Evolutionary conservation across 1,140 invertebrate genomes (phyloP), one percentile per base, ranked within the genome.

Genomic region (Hylaeus anthracinus): DNA sequence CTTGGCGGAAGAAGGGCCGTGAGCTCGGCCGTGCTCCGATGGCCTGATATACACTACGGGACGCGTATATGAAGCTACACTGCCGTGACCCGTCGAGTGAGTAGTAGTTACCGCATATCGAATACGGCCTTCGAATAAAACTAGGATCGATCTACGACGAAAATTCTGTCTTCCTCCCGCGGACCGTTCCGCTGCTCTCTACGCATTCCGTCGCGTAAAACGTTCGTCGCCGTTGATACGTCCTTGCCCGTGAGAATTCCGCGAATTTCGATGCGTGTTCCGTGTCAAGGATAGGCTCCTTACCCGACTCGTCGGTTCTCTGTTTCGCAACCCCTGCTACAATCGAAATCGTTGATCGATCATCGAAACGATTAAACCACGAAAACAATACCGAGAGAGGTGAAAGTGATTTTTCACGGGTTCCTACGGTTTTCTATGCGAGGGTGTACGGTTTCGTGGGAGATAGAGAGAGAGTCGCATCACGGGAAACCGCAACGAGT

Each of bases 61-160:
- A 87, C 83, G 79, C 86, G 89, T 92, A 90, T 89, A 93, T 92
- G 92, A 92, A 90, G 91, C 90, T 91, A 89, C 89, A 90, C 91
- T 93, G 90, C 87, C 91, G 89, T 91, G 90, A 91, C 88, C 91
- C 89, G 88, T 92, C 89, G 88, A 92, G 92, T 92, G 88, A 92
- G 92, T 93, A 92, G 53, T 81, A 78, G 80, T 81, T 84, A 83
- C 60, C 48, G 69, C 55, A 73, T 77, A 51, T 60, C 55, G n/a
- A 26, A 51, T 64, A 64, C 41, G 14, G 12, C 5, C 15, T 12
- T 15, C 15, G 9, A 45, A 51, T 60, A 41, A 26, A 39, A 63
- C 56, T 58, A 14, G 15, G 51, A 58, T 75, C 74, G 39, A 70
- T 51, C 15, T 61, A 61, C 10, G 26, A 8, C 48, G 5, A 10